Conservation (phyloP, 2,113 vertebrate genomes). For the Alouatta palliata region DNA sequence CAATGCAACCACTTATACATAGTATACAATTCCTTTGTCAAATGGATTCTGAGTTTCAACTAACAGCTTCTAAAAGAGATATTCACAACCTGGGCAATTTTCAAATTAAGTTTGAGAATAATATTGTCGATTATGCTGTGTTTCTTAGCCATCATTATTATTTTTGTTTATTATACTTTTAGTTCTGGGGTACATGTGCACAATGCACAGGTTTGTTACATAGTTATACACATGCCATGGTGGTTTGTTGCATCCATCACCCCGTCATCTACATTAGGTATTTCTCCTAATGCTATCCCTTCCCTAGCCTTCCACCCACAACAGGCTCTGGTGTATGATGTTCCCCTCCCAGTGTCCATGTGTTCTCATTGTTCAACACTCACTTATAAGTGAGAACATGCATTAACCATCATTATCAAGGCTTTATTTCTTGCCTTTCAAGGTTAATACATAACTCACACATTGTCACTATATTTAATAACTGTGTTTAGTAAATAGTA, state of each 20-base stretch:
- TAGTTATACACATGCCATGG: no score
- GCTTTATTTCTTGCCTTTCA: background rate
- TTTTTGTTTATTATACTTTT: no score
- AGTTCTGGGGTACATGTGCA: no score
- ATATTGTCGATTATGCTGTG: background rate
- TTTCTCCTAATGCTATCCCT: no score
- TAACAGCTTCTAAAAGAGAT: background rate
- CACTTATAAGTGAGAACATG: no score
- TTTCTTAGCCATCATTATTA: background rate
- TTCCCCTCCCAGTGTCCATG: no score
- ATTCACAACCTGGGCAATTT: background rate
- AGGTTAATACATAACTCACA: background rate
- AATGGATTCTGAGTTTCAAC: background rate
- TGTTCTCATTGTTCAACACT: no score
- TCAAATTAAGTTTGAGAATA: conserved; percentile 8
- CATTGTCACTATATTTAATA: background rate
- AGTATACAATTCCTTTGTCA: background rate
- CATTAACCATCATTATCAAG: background rate
- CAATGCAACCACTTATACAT: background rate
- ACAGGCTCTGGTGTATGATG: no score
- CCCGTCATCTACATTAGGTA: no score
- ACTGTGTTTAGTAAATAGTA: background rate
- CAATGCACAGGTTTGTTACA: no score
- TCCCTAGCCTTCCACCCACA: no score
- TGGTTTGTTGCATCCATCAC: no score